Evolutionary conservation across 2,113 vertebrate genomes (phyloP), one percentile per base, ranked within the genome.

Genomic region (Apodemus sylvaticus): DNA sequence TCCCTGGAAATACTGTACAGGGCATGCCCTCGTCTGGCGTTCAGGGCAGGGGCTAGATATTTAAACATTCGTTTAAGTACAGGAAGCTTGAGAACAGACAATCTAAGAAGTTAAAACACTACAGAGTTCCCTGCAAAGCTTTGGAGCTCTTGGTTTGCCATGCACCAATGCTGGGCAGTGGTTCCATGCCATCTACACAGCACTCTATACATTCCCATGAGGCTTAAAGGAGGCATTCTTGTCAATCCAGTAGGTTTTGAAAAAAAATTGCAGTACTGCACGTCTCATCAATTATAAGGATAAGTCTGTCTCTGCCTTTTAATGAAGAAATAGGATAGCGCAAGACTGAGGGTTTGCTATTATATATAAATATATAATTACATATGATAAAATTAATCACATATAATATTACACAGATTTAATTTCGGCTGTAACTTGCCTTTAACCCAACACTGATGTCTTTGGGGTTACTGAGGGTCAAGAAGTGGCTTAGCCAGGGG

Each of bases 291-390:
- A 83, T 85, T 86, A 71, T 24, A 19, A 93, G n/a, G 9, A 86
- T 87, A 91, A 94, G 55, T 53, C 55, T 66, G 45, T 31, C 39
- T 71, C n/a, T 95, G 64, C 10, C 29, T 89, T 95, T 96, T 78
- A 82, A 85, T 70, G 64, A 95, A 68, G 45, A 90, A 89, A 76
- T 94, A 93, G 91, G 45, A 60, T 0, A 91, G n/a, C 45, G 58
- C 14, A 13, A 60, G n/a, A 88, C 51, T 31, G 53, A 86, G 31
- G 68, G 19, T 39, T 64, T 87, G 24, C 73, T 86, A 89, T 17
- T 74, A 68, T 58, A 53, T 20, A 36, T 36, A 79, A 53, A 55
- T 81, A 81, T 55, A n/a, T n/a, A 58, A 79, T 11, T 53, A 78
- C 29, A 79, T 51, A 36, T 36, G 31, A 17, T 20, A 79, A 79